Evolutionary conservation across 2,888 invertebrate genomes (phyloP), one percentile per base, ranked within the genome.

Genomic region (Cancer borealis): DNA sequence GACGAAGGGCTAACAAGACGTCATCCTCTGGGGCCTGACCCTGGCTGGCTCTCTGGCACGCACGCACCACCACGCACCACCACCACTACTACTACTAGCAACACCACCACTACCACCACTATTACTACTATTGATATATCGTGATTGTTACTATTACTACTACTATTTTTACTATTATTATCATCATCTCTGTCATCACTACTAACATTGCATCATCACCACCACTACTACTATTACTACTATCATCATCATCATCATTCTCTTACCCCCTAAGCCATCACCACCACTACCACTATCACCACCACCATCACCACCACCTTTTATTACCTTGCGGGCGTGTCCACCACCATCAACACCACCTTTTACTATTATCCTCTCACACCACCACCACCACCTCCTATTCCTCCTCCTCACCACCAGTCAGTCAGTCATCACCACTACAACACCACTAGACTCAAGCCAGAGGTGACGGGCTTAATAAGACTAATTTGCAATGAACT

Each of bases 1-100:
- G 79, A 79, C 26, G 79, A 10, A n/a, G n/a, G 79, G 30, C 79
- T 79, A 79, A 79, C 79, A 79, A 79, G 79, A 30, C 79, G 30
- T 10, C 12, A 30, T 79, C 79, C 79, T 26, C 12, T 79, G 79
- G 79, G 79, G 79, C 79, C 79, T 79, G 79, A 79, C 30, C 30
- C 79, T 30, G 26, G 30, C 79, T 79, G 66, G 66, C 66, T 66
- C 66, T 66, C 66, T 21, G 66, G 66, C 66, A 66, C 66, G 66
- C 66, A 54, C 54, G 54, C 54, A 17, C 54, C 54, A 14, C 12
- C 54, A 54, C 54, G n/a, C 73, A 26, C 73, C 73, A 26, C 73
- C 73, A 26, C 73, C 73, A 26, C 73, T n/a, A 66, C n/a, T n/a
- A 79, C 79, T 12, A 79, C 79, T 14, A 79, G 26, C 17, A 10